A percentile compares a stretch with the other conserved stretches of the same genome.
Evolutionary conservation across 2,888 invertebrate genomes (phyloP).

Genomic region (Hypselothyrea guttata): DNA sequence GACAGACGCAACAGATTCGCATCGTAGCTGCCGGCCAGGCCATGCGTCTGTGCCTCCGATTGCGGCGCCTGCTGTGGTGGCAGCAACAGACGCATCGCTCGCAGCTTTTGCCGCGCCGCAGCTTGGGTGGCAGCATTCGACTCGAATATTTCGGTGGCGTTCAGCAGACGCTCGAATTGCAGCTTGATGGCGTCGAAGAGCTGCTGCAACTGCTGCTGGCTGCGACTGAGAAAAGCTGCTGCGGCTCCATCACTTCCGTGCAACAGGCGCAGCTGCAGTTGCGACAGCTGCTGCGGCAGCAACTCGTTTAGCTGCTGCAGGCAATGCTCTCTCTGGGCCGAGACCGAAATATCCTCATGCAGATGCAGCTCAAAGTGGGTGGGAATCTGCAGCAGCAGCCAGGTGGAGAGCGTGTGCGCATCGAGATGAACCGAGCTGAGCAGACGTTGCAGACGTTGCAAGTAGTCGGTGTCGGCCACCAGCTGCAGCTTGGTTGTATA

Average conservation of each 20-base stretch:
- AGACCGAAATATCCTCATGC: conserved; percentile 60
- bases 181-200: conserved; percentile 63
- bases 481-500: conserved; percentile 55
- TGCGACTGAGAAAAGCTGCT: conserved; percentile 19
- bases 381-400: conserved; percentile 75
- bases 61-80: conserved; percentile 31
- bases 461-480: conserved; percentile 64
- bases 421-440: conserved; percentile 34
- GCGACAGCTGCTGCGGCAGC: conserved; percentile 64
- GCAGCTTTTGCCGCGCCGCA: conserved; percentile 66
- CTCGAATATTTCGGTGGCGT: conserved; percentile 65
- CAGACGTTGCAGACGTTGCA: conserved; percentile 52
- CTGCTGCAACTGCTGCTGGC: conserved; percentile 38
- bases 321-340: conserved; percentile 64
- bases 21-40: conserved; percentile 45
- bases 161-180: conserved; percentile 71
- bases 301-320: conserved; percentile 63
- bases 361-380: conserved; percentile 71
- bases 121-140: conserved; percentile 49
- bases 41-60: not conserved
- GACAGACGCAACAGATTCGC: conserved; percentile 66
- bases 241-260: conserved; percentile 50
- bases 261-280: conserved; percentile 57
- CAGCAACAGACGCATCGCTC: conserved; percentile 67
- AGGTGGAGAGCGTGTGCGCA: conserved; percentile 60